A percentile compares a stretch with the other conserved stretches of the same genome.
These are phyloP conservation scores for Hozukius guyotensis DNA, from an alignment of 2,797 vertebrate species.

Conservation along the genomic window DNA sequence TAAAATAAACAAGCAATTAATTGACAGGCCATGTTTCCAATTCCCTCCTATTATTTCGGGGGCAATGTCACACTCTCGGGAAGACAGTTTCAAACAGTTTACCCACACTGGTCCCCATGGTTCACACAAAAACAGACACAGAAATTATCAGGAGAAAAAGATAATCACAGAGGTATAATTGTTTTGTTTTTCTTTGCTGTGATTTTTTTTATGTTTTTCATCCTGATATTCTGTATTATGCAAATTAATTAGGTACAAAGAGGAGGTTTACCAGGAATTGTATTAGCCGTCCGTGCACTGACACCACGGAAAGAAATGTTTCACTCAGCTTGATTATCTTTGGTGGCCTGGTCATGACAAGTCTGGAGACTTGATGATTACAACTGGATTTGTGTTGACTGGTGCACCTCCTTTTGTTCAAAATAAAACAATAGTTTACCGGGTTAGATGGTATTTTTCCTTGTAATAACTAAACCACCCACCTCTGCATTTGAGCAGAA, in stretches of 20 bases:
- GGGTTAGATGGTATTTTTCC: neutral
- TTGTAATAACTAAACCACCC: neutral
- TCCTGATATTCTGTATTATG: conserved; percentile 47
- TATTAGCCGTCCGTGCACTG: conserved; percentile 32
- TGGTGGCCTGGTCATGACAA: conserved; percentile 5
- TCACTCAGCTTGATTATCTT: conserved; percentile 12
- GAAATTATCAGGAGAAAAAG: conserved; percentile 47
- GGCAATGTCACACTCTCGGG: conserved; percentile 54
- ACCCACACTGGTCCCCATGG: conserved; percentile 25
- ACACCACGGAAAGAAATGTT: conserved; percentile 30
- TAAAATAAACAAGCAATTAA: conserved; percentile 81
- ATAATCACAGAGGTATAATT: conserved; percentile 61
- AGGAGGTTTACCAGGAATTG: conserved; percentile 27
- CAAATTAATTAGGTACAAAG: conserved; percentile 58
- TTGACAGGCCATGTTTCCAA: conserved; percentile 71
- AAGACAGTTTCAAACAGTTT: conserved; percentile 64
- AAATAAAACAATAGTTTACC: neutral
- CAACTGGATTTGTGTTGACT: conserved; percentile 4
- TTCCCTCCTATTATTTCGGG: conserved; percentile 66
- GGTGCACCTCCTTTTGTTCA: neutral
- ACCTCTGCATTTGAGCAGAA: neutral
- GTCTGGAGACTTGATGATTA: conserved; percentile 25
- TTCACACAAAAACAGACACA: conserved; percentile 31
- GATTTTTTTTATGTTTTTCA: conserved; percentile 6
- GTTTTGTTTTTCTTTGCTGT: conserved; percentile 56